phyloP scores from a whole-genome alignment of 2,888 invertebrate species.

The Piscicola geometra region DNA sequence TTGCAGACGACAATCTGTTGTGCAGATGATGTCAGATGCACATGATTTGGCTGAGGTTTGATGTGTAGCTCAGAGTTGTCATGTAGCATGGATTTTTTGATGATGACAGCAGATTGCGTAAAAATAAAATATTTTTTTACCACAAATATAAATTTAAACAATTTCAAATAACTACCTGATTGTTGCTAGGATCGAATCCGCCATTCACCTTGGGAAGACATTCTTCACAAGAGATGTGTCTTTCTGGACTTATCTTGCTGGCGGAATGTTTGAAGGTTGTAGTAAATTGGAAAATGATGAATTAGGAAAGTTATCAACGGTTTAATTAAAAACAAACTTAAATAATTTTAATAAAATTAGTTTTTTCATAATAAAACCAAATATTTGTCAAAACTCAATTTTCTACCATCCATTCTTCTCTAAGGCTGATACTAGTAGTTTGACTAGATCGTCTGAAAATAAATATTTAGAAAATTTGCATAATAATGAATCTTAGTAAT shows the following conservation, averaged over 20 bases:
- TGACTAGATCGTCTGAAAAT: conserved; percentile 68
- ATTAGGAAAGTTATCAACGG: too few relatives aligned
- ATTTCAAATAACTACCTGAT: too few relatives aligned
- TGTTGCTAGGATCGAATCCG: conserved; percentile 78
- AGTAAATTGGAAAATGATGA: neutral
- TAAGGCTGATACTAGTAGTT: conserved; percentile 77
- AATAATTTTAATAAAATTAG: too few relatives aligned
- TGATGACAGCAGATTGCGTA: neutral
- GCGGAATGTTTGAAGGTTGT: conserved; percentile 46
- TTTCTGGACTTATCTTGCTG: conserved; percentile 74
- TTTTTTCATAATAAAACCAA: neutral
- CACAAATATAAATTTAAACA: too few relatives aligned
- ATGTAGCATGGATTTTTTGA: neutral
- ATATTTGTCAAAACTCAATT: neutral
- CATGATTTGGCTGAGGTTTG: neutral
- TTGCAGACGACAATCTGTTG: conserved; percentile 81
- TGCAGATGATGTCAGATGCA: neutral
- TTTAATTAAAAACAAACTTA: too few relatives aligned
- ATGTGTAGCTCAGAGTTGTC: too few relatives aligned
- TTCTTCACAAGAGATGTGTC: conserved; percentile 87
- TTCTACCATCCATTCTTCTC: conserved; percentile 74
- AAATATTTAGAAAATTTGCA: neutral
- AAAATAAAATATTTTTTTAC: neutral
- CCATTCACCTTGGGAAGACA: conserved; percentile 79
- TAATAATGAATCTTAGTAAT: too few relatives aligned